phyloP scores from a whole-genome alignment of 1,140 invertebrate species.

The Chymomyza costata region DNA sequence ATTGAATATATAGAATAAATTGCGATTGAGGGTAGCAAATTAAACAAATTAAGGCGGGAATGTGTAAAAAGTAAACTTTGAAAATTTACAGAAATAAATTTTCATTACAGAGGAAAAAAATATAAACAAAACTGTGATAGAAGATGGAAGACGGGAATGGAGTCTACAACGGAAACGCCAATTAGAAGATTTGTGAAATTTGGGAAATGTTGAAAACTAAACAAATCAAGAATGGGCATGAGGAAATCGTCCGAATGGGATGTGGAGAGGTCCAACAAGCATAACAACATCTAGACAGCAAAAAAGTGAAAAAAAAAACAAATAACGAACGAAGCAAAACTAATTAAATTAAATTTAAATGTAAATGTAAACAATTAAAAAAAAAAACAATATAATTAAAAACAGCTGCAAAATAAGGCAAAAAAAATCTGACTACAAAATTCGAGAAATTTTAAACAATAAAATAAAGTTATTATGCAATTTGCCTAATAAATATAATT shows the following conservation, averaged over 20 bases:
- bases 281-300: background rate
- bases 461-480: conserved; percentile 41
- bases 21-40: no score
- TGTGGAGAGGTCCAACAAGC: background rate
- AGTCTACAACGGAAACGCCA: conserved; percentile 38
- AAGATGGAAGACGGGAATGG: background rate
- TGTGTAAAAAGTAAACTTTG: conserved; percentile 20
- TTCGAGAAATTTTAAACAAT: conserved; percentile 27
- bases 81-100: conserved; percentile 24
- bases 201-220: conserved; percentile 28
- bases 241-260: conserved; percentile 9
- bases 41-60: conserved; percentile 24
- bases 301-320: conserved; percentile 11
- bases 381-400: conserved; percentile 54
- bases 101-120: conserved; percentile 14
- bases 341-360: conserved; percentile 71
- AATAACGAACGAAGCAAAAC: conserved; percentile 59
- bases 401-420: conserved; percentile 29
- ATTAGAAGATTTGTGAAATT: conserved; percentile 46
- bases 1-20: no score
- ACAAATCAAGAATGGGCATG: conserved; percentile 25
- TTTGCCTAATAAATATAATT: conserved; percentile 37
- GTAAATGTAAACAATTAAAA: no score
- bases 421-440: conserved; percentile 23
- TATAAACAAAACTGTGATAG: no score